Base-by-base conservation (phyloP, 2,888 invertebrate species). In the Apotomis turbidana region DNA sequence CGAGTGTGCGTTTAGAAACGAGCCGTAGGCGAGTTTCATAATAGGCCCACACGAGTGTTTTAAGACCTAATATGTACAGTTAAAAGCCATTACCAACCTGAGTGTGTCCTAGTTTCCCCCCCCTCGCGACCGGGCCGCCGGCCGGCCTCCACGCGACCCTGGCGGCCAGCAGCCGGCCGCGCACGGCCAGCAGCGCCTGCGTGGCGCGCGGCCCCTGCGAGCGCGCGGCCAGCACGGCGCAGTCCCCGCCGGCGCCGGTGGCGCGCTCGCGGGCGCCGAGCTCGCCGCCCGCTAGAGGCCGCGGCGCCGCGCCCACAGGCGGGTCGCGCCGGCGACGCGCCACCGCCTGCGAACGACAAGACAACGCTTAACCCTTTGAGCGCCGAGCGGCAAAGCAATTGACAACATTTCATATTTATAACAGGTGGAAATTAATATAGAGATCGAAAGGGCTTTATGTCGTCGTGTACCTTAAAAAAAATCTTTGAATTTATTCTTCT, bases 261-360 rank as follows among this genome's bases (percentile, higher is more conserved):
- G 75, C 73, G 54, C 75, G 64, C 71, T 75, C 78, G 70, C 78
- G 79, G 59, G 76, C 81, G 54, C 74, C 76, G 59, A 77, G 74
- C 77, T 77, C 76, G 74, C 77, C 73, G 73, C 78, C 60, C 95
- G 95, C 88, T 96, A 96, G 78, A 96, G 94, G 59, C 95, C 95
- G 63, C 94, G 94, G 59, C 94, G 94, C 95, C 96, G 96, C 70
- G 94, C 93, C 38, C 95, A 94, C 75, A 94, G 89, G 71, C 78
- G 76, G 46, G 73, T 73, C 71, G 77, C 78, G 74, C 73, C 76
- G 73, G 54, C 82, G 80, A n/a, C 64, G 64, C 80, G 79, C 82
- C 75, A 79, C 80, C 58, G 92, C 90, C 81, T 94, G 49, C 6
- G 9, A 49, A 49, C 49, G 10, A 12, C 5, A 38, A n/a, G n/a